Base-by-base conservation (phyloP, 1,140 invertebrate species). In the Ostrea edulis region DNA sequence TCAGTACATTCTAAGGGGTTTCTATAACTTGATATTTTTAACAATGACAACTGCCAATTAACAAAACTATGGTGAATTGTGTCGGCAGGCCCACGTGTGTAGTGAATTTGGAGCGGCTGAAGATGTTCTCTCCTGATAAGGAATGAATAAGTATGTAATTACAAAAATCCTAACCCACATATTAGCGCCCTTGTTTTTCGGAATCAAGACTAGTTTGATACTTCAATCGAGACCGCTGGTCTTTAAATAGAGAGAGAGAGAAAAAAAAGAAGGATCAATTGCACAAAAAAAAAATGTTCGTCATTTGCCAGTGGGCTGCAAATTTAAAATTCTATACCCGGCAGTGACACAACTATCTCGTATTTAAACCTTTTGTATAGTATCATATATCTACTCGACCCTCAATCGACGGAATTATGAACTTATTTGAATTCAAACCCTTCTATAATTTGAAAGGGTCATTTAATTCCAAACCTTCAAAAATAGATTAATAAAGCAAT, bases 301-400 rank as follows among this genome's bases (percentile, higher is more conserved):
- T 17, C 29, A 17, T 77, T 77, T 77, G 25, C 5, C 25, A 77
- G 68, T 77, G 68, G 68, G 29, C 68, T 25, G 68, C 25, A 12
- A 29, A 77, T 14, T 62, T 44, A 44, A 62, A 62, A 62, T 62
- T n/a, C 17, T 14, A 77, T 29, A 29, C 12, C 25, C 68, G 5
- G 35, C 68, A 77, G 68, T 77, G 68, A 35, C 68, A 77, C 68
- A 77, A 77, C 68, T 77, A 77, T 77, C 68, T 77, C 11, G 68
- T 77, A 77, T 77, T 77, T 77, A 77, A 77, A 77, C 25, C 68
- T 77, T 29, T 29, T 77, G 14, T 29, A 77, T 77, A 29, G 68
- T 29, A 35, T 77, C 11, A 29, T 77, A 77, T 29, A 77, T 77
- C 22, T 77, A 11, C 14, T 77, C 25, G 25, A 35, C 22, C 68